Conservation (phyloP, 2,888 invertebrate species). For the Agrilus biguttatus region DNA sequence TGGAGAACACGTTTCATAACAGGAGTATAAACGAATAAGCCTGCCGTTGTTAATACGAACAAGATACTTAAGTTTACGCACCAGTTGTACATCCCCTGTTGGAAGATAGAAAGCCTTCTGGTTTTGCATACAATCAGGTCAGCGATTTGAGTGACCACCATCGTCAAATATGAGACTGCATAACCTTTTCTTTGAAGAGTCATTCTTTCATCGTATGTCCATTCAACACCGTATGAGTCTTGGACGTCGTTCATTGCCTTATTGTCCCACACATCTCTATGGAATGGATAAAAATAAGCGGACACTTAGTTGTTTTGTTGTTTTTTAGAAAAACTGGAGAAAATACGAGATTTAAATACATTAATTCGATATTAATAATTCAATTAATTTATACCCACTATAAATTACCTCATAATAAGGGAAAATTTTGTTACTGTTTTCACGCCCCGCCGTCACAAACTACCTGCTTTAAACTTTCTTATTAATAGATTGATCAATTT, state of each 20-base stretch:
- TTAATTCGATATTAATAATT: no score
- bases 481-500: no score
- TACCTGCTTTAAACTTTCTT: no score
- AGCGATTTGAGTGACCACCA: constrained; percentile 64
- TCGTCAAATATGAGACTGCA: constrained; percentile 65
- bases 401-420: no score
- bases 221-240: constrained; percentile 64
- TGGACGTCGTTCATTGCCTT: constrained; percentile 39
- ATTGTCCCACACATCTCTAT: constrained; percentile 57
- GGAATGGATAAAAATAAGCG: constrained; percentile 18
- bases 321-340: no score
- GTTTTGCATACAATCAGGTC: constrained; percentile 71
- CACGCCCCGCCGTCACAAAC: no score
- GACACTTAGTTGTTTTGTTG: no score
- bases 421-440: no score
- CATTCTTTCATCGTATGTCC: constrained; percentile 56
- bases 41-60: constrained; percentile 43
- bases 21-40: constrained; percentile 51
- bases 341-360: no score
- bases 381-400: no score
- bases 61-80: constrained; percentile 43
- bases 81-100: constrained; percentile 61
- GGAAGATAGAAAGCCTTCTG: constrained; percentile 52
- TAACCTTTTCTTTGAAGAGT: constrained; percentile 57
- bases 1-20: constrained; percentile 47